These are phyloP conservation scores for Clinocottus analis DNA, from an alignment of 2,113 vertebrate genomes.

Conservation along the genomic window DNA sequence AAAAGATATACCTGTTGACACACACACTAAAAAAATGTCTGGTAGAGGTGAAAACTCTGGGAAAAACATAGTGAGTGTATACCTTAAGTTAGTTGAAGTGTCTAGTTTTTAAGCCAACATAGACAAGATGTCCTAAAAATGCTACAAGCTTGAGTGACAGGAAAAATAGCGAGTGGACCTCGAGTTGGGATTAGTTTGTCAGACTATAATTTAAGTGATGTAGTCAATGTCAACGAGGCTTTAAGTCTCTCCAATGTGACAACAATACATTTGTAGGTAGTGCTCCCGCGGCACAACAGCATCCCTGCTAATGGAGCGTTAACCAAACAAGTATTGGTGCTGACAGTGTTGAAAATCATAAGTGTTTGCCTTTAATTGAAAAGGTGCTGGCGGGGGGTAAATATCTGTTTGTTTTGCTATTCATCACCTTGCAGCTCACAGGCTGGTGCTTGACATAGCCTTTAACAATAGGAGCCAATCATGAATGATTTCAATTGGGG, in stretches of 20 bases:
- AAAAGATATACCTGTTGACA: not conserved
- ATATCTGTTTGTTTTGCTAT: slow-evolving; percentile 48
- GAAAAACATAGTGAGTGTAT: not conserved
- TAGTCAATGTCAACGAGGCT: not conserved
- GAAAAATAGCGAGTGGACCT: not conserved
- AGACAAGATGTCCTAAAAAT: not conserved
- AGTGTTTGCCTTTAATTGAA: slow-evolving; percentile 43
- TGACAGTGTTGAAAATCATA: slow-evolving; percentile 24
- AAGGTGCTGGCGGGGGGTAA: slow-evolving; percentile 18
- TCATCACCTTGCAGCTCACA: slow-evolving; percentile 37
- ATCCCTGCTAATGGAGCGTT: slow-evolving; percentile 23
- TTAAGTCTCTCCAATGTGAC: slow-evolving; percentile 1
- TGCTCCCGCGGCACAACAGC: slow-evolving; percentile 2
- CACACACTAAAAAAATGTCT: not conserved
- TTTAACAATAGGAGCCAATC: slow-evolving; percentile 53
- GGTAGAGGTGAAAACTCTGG: not conserved
- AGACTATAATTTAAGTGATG: not conserved
- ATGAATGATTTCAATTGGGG: slow-evolving; percentile 45
- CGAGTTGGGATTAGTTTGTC: not conserved
- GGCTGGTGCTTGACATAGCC: slow-evolving; percentile 38
- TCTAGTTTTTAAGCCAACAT: not conserved
- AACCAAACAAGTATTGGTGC: slow-evolving; percentile 21
- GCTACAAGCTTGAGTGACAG: not conserved
- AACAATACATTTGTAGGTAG: not conserved
- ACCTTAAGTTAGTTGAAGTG: not conserved